Evolutionary conservation across 1,140 invertebrate genomes (phyloP).

Genomic region (Musca vetustissima): DNA sequence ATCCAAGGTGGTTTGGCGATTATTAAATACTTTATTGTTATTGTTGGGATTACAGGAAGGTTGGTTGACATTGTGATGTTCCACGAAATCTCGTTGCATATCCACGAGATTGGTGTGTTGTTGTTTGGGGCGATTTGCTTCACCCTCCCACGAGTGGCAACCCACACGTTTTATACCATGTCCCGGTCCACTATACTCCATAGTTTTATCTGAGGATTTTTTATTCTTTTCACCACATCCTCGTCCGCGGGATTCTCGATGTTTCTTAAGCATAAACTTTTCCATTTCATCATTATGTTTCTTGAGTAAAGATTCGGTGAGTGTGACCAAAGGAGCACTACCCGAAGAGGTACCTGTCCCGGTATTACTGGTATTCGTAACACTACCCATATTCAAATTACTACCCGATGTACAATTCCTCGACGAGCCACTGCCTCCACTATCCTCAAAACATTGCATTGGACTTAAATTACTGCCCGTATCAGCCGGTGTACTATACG

Average conservation of each 20-base stretch:
- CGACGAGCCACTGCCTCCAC: conserved; percentile 61
- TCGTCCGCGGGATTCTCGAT: conserved; percentile 64
- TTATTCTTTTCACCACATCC: conserved; percentile 55
- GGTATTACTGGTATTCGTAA: conserved; percentile 49
- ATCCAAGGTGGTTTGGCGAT: conserved; percentile 20
- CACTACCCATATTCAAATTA: conserved; percentile 57
- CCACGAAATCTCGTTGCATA: conserved; percentile 22
- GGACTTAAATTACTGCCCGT: conserved; percentile 42
- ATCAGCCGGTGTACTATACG: conserved; percentile 39
- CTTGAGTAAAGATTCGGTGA: conserved; percentile 68
- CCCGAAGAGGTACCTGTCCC: conserved; percentile 42
- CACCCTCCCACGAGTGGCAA: conserved; percentile 62
- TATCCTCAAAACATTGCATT: conserved; percentile 54
- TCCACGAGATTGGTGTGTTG: conserved; percentile 45
- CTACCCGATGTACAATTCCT: conserved; percentile 61
- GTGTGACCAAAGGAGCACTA: conserved; percentile 58
- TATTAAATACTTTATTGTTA: conserved; percentile 21
- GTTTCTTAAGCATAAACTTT: conserved; percentile 71
- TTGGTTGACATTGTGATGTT: conserved; percentile 23
- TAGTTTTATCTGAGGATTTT: conserved; percentile 46
- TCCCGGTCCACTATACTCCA: conserved; percentile 37
- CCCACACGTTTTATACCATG: conserved; percentile 63
- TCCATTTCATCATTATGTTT: conserved; percentile 79
- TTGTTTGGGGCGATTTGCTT: conserved; percentile 61
- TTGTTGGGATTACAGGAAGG: background rate